phyloP scores from a whole-genome alignment of 2,888 invertebrate genomes.

The Orgyia antiqua region DNA sequence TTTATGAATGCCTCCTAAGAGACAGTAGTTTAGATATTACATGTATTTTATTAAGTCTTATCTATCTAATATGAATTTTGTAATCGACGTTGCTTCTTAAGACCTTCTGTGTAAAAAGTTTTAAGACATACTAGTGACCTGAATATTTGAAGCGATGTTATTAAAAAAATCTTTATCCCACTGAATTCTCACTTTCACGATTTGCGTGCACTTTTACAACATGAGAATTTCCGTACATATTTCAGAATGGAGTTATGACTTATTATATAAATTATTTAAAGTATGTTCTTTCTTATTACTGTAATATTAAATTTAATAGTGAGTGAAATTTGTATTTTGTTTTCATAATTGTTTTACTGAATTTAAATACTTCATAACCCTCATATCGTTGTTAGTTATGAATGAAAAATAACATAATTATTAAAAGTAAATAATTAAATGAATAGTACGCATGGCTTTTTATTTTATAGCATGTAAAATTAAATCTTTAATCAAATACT shows the following conservation, averaged over 20 bases:
- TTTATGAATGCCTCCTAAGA: no score
- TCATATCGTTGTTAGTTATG: constrained; percentile 79
- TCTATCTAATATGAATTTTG: constrained; percentile 74
- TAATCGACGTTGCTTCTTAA: constrained; percentile 77
- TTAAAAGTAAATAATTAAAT: constrained; percentile 78
- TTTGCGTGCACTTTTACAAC: constrained; percentile 69
- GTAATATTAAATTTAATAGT: constrained; percentile 77
- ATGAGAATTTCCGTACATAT: constrained; percentile 65
- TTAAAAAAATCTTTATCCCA: constrained; percentile 64
- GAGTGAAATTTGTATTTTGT: constrained; percentile 77
- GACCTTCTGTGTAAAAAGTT: constrained; percentile 75
- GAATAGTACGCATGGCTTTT: constrained; percentile 72
- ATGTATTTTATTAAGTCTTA: constrained; percentile 74
- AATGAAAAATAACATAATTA: constrained; percentile 79
- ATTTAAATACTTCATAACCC: constrained; percentile 77
- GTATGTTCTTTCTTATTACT: constrained; percentile 71
- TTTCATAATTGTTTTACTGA: constrained; percentile 76
- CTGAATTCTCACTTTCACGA: constrained; percentile 74
- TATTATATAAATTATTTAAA: constrained; percentile 73
- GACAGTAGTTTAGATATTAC: constrained; percentile 72
- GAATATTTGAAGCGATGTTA: constrained; percentile 73
- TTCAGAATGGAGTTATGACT: constrained; percentile 70
- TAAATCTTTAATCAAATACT: no score
- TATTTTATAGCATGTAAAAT: constrained; percentile 39
- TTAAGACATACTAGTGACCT: constrained; percentile 78